Percentiles rank a stretch among this genome's conserved stretches.
Evolutionary conservation across 2,113 vertebrate species (phyloP).

Genomic region (Phalacrocorax brasilianus): DNA sequence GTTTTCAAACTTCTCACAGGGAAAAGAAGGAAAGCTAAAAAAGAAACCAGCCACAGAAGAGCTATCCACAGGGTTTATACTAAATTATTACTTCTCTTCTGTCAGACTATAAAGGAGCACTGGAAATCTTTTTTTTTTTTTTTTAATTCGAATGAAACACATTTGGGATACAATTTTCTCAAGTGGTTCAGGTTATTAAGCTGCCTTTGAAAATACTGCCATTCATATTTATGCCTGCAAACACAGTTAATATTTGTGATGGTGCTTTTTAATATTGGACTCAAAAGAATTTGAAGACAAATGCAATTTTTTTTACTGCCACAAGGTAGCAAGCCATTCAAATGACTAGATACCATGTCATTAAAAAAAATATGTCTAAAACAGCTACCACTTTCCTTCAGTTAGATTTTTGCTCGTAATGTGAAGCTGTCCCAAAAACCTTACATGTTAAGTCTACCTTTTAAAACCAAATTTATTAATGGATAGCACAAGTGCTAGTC

Average conservation of each 20-base stretch:
- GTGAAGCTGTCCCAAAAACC: background rate
- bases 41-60: background rate
- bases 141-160: background rate
- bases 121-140: background rate
- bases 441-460: background rate
- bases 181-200: slow-evolving; percentile 18
- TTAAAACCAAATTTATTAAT: background rate
- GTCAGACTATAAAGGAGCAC: background rate
- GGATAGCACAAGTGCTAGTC: background rate
- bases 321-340: background rate
- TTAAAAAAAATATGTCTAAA: background rate
- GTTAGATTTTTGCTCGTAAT: background rate
- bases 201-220: slow-evolving; percentile 2
- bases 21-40: background rate
- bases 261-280: background rate
- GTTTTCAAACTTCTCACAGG: background rate
- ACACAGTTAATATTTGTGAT: background rate
- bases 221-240: background rate
- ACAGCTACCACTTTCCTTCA: background rate
- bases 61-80: background rate
- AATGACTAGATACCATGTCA: background rate
- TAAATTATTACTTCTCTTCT: background rate
- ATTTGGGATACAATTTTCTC: background rate
- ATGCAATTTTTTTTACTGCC: background rate
- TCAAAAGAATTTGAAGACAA: background rate